Conservation (phyloP, 2,113 vertebrate species). For the Callocephalon fimbriatum region DNA sequence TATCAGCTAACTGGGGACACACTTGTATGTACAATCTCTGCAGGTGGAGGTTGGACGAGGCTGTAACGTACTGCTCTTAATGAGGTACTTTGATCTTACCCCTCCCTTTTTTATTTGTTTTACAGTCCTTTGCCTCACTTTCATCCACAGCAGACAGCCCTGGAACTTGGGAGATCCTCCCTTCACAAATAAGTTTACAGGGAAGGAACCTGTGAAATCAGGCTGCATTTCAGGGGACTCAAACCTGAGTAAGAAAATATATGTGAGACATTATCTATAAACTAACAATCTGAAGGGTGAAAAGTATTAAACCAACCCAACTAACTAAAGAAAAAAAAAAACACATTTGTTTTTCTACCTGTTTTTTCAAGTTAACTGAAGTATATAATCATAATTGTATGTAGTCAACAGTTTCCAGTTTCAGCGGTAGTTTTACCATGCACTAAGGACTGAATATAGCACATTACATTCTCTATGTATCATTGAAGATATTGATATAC, state of each 20-base stretch:
- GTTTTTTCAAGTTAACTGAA: neutral
- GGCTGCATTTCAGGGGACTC: neutral
- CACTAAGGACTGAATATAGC: neutral
- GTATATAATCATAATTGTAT: neutral
- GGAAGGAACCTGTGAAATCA: neutral
- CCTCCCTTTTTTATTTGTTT: conserved; percentile 58
- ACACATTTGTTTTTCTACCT: neutral
- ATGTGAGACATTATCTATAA: neutral
- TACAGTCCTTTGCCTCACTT: conserved; percentile 36
- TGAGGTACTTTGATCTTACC: conserved; percentile 53
- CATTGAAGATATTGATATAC: conserved; percentile 47
- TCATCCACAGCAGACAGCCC: neutral
- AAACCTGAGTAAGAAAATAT: neutral
- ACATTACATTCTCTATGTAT: conserved; percentile 12
- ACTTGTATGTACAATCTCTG: neutral
- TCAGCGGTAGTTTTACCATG: neutral
- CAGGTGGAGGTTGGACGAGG: neutral
- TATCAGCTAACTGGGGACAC: conserved; percentile 36
- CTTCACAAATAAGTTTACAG: conserved; percentile 32
- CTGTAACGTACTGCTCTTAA: neutral
- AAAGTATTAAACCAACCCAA: neutral
- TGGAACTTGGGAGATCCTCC: neutral
- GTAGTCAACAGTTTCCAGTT: neutral
- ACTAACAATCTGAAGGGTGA: neutral
- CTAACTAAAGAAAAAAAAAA: neutral